Base-by-base conservation (phyloP, 2,888 invertebrate genomes). In the Leptopilina myrica region DNA sequence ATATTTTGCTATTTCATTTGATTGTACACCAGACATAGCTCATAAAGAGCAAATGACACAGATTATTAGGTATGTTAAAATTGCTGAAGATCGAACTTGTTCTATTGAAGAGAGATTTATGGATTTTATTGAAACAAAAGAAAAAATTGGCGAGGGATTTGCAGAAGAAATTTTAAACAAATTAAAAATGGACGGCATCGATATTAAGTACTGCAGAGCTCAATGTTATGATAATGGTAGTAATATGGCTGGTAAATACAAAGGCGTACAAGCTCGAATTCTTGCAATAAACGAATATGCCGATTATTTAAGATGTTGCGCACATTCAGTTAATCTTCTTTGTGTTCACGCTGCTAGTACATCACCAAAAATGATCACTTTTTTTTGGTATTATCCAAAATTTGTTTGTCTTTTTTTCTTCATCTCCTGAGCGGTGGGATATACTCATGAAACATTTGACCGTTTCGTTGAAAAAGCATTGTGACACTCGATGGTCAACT, bases 231-330 rank as follows among this genome's bases (percentile, higher is more conserved):
- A 84, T 59, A 85, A 86, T 80, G 81, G 82, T 69, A 80, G 83
- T 80, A 85, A 85, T 66, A 84, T 85, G 84, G 76, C 80, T 83
- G 84, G 82, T 78, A 83, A 81, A 78, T 84, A 84, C 80, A 82
- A 81, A 77, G 82, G 84, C 5, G 80, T 86, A 80, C 82, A 85
- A 33, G 82, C 82, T 76, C 67, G 77, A 9, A 82, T 85, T 65
- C 66, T 81, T 80, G 76, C 79, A 56, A 79, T 80, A 76, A 84
- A 81, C 80, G 3, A 43, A 77, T 78, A 79, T 83, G 75, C 79
- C 82, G 8, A 78, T 59, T 59, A 26, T 66, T 15, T 59, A 20
- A 26, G 62, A 62, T 82, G 79, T 64, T 79, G 75, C 8, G 12
- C 12, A 11, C 73, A 73, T 73, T 49, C 20, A 49, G 5, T 53